phyloP scores from a whole-genome alignment of 1,140 invertebrate genomes.

The Kradibia gibbosae region DNA sequence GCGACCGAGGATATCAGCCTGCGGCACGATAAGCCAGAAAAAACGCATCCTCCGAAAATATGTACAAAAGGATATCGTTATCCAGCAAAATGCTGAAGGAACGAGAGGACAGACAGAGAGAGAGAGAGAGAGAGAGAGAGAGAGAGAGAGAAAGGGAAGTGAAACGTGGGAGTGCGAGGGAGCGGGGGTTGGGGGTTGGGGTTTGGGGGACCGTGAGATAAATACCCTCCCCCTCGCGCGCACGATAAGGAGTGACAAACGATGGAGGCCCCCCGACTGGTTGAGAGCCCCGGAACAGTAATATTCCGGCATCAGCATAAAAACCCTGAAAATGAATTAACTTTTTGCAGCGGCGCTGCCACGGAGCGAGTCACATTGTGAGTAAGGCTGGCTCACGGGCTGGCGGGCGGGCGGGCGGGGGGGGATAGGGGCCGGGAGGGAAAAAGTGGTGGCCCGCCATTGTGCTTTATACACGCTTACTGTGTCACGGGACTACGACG shows the following conservation, averaged over 20 bases:
- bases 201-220: neutral
- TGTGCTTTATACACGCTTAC: constrained; percentile 49
- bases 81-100: constrained; percentile 17
- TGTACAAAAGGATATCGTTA: constrained; percentile 18
- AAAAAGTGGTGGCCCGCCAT: constrained; percentile 28
- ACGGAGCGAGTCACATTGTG: constrained; percentile 59
- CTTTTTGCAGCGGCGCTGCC: constrained; percentile 61
- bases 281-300: constrained; percentile 51
- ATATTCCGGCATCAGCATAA: constrained; percentile 63
- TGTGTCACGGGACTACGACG: constrained; percentile 49
- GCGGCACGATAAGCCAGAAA: neutral
- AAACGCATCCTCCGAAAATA: constrained; percentile 16
- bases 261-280: neutral
- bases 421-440: constrained; percentile 24
- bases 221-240: neutral
- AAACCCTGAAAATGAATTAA: constrained; percentile 69
- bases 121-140: neutral
- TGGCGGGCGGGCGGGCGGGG: constrained; percentile 1
- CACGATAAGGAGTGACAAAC: constrained; percentile 36
- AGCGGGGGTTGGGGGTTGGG: neutral
- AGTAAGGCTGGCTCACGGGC: constrained; percentile 29
- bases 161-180: neutral
- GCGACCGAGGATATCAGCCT: constrained; percentile 2
- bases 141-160: neutral
- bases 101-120: neutral